Percentiles rank a stretch among this genome's conserved stretches.
Conservation (phyloP, 2,113 vertebrate genomes). For the Aphyosemion australe region DNA sequence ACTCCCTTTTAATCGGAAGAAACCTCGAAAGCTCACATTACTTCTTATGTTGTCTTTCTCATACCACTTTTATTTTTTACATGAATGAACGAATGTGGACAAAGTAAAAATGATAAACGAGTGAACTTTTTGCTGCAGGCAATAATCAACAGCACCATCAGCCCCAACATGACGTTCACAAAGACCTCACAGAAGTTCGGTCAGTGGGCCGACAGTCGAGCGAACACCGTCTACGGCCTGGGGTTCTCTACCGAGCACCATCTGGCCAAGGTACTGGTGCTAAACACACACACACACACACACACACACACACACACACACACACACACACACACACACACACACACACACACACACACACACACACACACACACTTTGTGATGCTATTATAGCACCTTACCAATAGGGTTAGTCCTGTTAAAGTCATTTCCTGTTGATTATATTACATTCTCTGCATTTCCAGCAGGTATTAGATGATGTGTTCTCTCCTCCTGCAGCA, state of each 20-base stretch:
- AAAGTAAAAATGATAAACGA: conserved; percentile 19
- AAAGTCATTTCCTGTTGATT: background rate
- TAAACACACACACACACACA: background rate
- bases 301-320: background rate
- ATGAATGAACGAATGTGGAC: no score
- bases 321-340: conserved; percentile 10
- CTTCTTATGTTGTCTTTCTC: no score
- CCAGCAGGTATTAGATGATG: background rate
- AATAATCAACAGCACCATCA: conserved; percentile 99
- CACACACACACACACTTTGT: background rate
- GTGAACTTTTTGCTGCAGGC: conserved; percentile 83
- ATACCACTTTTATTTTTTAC: no score
- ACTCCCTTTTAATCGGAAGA: no score
- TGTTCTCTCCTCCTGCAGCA: background rate
- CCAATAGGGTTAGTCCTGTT: conserved; percentile 66
- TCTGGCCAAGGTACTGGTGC: conserved; percentile 87
- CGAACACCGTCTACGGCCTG: conserved; percentile 95
- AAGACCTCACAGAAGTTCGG: conserved; percentile 99
- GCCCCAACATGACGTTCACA: conserved; percentile 99
- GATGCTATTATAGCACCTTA: conserved; percentile 48
- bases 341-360: conserved; percentile 7
- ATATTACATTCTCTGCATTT: background rate
- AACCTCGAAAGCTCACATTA: no score
- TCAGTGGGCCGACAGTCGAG: conserved; percentile 96
- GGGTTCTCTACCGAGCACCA: conserved; percentile 99